These are phyloP conservation scores for Parelbella ahira DNA, from an alignment of 2,888 invertebrate species.

Conservation along the genomic window DNA sequence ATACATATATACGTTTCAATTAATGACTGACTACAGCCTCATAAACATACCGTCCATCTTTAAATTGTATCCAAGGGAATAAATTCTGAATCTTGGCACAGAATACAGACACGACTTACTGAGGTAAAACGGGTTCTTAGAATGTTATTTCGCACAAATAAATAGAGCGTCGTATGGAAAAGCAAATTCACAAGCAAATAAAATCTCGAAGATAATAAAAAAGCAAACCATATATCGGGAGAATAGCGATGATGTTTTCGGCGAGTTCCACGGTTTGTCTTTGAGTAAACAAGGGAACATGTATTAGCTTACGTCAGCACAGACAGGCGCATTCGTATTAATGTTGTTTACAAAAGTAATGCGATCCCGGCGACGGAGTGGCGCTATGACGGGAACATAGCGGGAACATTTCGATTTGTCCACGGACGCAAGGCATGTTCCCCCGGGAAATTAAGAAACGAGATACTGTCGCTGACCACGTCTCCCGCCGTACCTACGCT, in stretches of 20 bases:
- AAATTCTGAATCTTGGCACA: conserved; percentile 17
- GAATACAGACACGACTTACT: conserved; percentile 16
- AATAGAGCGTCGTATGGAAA: conserved; percentile 9
- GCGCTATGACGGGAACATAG: conserved; percentile 54
- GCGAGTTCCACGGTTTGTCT: conserved; percentile 25
- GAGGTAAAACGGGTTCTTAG: conserved; percentile 21
- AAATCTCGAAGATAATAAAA: conserved; percentile 21
- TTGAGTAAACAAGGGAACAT: conserved; percentile 30
- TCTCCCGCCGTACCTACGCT: conserved; percentile 32
- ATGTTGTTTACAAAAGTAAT: conserved; percentile 57
- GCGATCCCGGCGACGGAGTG: conserved; percentile 40
- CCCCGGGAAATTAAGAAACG: conserved; percentile 73
- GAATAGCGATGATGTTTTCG: conserved; percentile 26
- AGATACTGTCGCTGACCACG: conserved; percentile 61
- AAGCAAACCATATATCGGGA: conserved; percentile 28
- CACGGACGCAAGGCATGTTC: conserved; percentile 53
- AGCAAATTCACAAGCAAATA: conserved; percentile 22
- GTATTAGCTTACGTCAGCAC: conserved; percentile 33
- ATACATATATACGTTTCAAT: no score
- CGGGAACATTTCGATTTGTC: conserved; percentile 68
- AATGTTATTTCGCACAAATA: conserved; percentile 21
- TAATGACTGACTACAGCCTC: no score
- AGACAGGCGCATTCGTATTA: conserved; percentile 35
- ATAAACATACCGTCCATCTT: no score
- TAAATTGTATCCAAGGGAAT: conserved; percentile 4